Conservation (phyloP, 2,797 vertebrate genomes). For the Zenarchopterus dispar region DNA sequence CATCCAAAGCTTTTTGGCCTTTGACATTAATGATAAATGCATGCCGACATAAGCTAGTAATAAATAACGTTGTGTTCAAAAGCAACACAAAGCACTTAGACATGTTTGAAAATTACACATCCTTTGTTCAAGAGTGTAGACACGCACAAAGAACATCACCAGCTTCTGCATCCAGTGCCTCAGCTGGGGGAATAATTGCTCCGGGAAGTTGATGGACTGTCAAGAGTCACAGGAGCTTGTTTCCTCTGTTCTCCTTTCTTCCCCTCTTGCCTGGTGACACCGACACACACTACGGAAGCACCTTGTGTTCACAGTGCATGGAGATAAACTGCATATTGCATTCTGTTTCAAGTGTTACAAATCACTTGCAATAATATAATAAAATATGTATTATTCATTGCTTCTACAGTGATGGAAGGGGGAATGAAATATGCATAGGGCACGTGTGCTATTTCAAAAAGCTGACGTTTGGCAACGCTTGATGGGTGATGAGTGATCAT, state of each 20-base stretch:
- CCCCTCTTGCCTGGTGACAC: constrained; percentile 56
- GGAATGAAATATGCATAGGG: constrained; percentile 68
- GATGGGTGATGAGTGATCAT: constrained; percentile 60
- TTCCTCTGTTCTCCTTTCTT: constrained; percentile 65
- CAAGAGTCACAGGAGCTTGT: constrained; percentile 70
- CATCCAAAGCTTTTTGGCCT: constrained; percentile 33
- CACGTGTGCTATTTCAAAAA: constrained; percentile 55
- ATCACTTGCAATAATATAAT: constrained; percentile 81
- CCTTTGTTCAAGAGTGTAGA: constrained; percentile 54
- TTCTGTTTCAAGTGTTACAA: constrained; percentile 83
- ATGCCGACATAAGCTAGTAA: constrained; percentile 18
- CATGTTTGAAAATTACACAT: constrained; percentile 49
- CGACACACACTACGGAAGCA: constrained; percentile 68
- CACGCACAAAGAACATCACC: constrained; percentile 46
- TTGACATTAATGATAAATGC: constrained; percentile 27
- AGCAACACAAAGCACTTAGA: constrained; percentile 42
- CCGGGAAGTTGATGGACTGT: constrained; percentile 71
- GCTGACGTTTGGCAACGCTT: constrained; percentile 32
- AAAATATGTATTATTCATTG: constrained; percentile 81
- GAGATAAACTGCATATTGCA: constrained; percentile 78
- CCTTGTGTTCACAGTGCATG: constrained; percentile 61
- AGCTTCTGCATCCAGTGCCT: constrained; percentile 46
- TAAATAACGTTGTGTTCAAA: constrained; percentile 28
- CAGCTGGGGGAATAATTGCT: constrained; percentile 66
- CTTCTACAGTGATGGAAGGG: constrained; percentile 49